Evolutionary conservation across 2,888 invertebrate genomes (phyloP).

Genomic region (Ariolimax columbianus): DNA sequence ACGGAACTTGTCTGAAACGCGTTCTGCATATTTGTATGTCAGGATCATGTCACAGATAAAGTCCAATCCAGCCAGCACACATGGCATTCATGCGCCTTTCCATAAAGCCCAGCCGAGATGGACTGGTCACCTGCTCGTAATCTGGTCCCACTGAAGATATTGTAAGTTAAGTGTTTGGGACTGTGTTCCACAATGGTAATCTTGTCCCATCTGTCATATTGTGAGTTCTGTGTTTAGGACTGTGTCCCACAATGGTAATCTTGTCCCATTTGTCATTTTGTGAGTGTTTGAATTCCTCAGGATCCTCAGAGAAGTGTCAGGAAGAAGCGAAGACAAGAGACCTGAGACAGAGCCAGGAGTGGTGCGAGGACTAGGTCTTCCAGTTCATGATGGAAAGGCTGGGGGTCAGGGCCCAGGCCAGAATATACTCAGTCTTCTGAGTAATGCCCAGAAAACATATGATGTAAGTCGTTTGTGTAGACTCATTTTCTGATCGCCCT

Average conservation of each 20-base stretch:
- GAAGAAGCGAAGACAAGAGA: slow-evolving; percentile 25
- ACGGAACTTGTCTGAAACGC: too few species aligned
- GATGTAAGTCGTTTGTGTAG: slow-evolving; percentile 26
- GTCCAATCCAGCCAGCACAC: too few species aligned
- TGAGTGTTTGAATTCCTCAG: not conserved
- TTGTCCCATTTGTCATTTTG: not conserved
- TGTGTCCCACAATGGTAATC: not conserved
- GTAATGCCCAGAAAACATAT: slow-evolving; percentile 48
- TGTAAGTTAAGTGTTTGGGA: too few species aligned
- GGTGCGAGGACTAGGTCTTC: not conserved
- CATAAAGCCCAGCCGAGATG: too few species aligned
- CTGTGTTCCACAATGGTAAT: too few species aligned
- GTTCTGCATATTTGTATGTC: too few species aligned
- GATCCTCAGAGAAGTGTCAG: slow-evolving; percentile 42
- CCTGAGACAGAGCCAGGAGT: not conserved
- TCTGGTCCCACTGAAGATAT: too few species aligned
- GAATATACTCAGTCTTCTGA: slow-evolving; percentile 48
- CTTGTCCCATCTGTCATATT: too few species aligned
- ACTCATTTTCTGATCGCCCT: not conserved
- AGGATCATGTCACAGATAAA: too few species aligned
- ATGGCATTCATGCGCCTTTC: too few species aligned
- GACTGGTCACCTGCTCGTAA: too few species aligned
- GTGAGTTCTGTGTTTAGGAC: too few species aligned
- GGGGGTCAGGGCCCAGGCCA: slow-evolving; percentile 22
- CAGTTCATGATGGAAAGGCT: slow-evolving; percentile 13